These are phyloP conservation scores for Therioaphis trifolii DNA, from an alignment of 2,888 invertebrate genomes.

Conservation along the genomic window DNA sequence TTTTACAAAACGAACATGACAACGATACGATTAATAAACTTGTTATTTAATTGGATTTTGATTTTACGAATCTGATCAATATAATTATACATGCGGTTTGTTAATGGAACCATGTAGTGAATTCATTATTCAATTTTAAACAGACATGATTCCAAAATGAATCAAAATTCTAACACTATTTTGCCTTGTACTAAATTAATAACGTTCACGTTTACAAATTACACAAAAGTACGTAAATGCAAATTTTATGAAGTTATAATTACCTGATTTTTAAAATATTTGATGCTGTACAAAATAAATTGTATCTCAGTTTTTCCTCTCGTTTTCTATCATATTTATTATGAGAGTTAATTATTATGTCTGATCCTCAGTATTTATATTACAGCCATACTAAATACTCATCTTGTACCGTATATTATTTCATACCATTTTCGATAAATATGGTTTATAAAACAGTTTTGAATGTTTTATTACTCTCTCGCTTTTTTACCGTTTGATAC, in stretches of 20 bases:
- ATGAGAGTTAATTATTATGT: not conserved
- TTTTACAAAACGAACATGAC: slow-evolving; percentile 10
- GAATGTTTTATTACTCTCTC: too few species aligned
- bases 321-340: not conserved
- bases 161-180: too few species aligned
- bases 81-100: not conserved
- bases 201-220: too few species aligned
- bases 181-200: too few species aligned
- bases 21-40: slow-evolving; percentile 39
- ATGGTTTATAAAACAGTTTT: too few species aligned
- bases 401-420: not conserved
- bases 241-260: not conserved
- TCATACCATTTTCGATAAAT: not conserved
- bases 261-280: not conserved
- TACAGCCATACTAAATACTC: not conserved
- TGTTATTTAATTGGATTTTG: slow-evolving; percentile 28
- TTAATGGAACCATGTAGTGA: not conserved
- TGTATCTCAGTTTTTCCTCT: slow-evolving; percentile 8
- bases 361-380: too few species aligned
- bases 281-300: slow-evolving; percentile 6
- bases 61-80: slow-evolving; percentile 29
- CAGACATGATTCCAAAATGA: not conserved
- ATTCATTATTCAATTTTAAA: slow-evolving; percentile 18
- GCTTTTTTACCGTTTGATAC: too few species aligned
- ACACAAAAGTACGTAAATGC: not conserved